Percentiles rank a stretch among this genome's conserved stretches.
phyloP scores from a whole-genome alignment of 2,797 vertebrate species.

The Hafferia zeledoni region DNA sequence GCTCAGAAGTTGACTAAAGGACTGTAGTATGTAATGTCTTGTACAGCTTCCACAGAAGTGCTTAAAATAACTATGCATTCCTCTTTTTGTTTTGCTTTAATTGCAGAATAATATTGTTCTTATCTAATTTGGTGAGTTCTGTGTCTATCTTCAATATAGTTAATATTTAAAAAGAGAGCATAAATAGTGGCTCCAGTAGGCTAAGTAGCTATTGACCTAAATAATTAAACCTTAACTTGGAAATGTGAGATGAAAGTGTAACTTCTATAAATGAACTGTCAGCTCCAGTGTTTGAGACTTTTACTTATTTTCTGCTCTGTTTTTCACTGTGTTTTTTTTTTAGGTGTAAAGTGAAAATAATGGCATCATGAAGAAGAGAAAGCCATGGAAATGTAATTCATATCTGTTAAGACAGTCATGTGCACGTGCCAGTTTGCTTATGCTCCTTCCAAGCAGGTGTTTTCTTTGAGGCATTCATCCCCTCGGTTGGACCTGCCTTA shows the following conservation, averaged over 20 bases:
- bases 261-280: background rate
- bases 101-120: conserved; percentile 18
- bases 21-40: background rate
- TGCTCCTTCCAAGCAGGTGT: background rate
- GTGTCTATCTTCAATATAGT: background rate
- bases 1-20: background rate
- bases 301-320: background rate
- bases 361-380: background rate
- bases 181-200: background rate
- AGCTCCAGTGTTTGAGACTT: background rate
- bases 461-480: background rate
- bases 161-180: background rate
- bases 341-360: background rate
- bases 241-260: background rate
- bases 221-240: background rate
- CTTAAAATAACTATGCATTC: background rate
- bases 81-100: background rate
- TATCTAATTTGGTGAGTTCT: background rate
- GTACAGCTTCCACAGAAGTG: background rate
- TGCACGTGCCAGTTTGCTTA: fast-evolving
- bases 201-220: background rate
- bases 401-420: background rate
- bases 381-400: background rate
- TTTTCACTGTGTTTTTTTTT: background rate
- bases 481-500: background rate